Evolutionary conservation across 92 coral and sea anemone genomes (phyloP).

Genomic region (Siderastrea radians): DNA sequence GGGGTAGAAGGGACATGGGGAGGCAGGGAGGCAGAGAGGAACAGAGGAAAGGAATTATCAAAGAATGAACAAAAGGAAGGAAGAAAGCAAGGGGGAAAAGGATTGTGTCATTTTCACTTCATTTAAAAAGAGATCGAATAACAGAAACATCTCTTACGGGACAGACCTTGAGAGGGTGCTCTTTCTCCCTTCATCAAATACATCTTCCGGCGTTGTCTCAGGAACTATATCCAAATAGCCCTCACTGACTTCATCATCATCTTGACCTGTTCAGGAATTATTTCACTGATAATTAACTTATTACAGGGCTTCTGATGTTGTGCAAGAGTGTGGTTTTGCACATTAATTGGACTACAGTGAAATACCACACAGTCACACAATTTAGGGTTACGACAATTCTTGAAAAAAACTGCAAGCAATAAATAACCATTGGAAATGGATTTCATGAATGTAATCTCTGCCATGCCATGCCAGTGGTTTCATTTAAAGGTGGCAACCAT

Average conservation of each 20-base stretch:
- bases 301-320: too few species aligned
- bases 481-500: too few species aligned
- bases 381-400: too few species aligned
- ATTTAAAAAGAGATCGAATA: neutral
- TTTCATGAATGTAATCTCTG: too few species aligned
- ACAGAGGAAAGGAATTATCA: too few species aligned
- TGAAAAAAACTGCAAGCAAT: too few species aligned
- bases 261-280: neutral
- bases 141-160: slow-evolving; percentile 6
- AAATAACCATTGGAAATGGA: too few species aligned
- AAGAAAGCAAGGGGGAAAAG: neutral
- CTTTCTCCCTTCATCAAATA: neutral
- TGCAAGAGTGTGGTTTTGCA: too few species aligned
- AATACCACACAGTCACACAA: too few species aligned
- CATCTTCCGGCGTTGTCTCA: slow-evolving; percentile 29
- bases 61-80: neutral
- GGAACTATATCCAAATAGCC: slow-evolving; percentile 49
- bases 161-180: slow-evolving; percentile 52
- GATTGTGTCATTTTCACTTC: neutral
- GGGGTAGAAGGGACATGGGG: neutral
- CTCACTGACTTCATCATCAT: slow-evolving; percentile 45
- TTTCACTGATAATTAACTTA: too few species aligned
- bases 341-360: too few species aligned
- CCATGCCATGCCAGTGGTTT: too few species aligned
- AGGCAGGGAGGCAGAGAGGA: neutral